These are phyloP conservation scores for Alectoris magna DNA, from an alignment of 2,797 vertebrate genomes.

Conservation along the genomic window DNA sequence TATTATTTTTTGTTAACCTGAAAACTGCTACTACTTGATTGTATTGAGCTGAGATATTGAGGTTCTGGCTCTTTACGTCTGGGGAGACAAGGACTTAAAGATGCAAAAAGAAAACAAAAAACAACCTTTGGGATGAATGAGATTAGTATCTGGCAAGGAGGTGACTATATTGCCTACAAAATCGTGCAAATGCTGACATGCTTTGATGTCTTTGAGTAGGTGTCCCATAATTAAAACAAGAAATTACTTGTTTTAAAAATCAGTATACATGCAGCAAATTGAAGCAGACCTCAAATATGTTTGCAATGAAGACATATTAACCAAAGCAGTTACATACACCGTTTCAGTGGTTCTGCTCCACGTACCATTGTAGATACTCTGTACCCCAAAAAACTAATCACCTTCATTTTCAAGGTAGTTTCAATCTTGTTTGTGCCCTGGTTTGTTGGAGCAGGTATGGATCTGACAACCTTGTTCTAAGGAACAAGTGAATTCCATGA, in stretches of 20 bases:
- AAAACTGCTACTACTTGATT: fast-evolving
- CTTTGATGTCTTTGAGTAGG: background rate
- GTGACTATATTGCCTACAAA: background rate
- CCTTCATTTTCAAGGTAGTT: background rate
- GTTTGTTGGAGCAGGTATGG: background rate
- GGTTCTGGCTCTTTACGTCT: background rate
- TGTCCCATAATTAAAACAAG: background rate
- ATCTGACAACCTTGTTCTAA: background rate
- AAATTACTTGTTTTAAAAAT: background rate
- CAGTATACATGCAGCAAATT: background rate
- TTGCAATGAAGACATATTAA: background rate
- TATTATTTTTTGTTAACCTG: background rate
- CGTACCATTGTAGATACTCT: background rate
- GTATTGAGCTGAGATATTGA: background rate
- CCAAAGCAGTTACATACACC: background rate
- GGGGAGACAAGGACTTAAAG: background rate
- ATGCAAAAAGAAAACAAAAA: background rate
- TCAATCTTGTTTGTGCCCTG: background rate
- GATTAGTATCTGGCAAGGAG: background rate
- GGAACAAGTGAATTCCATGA: background rate
- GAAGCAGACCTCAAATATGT: background rate
- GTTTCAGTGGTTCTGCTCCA: background rate
- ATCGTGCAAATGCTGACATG: background rate
- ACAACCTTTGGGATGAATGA: background rate
- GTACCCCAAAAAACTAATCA: background rate